phyloP scores from a whole-genome alignment of 2,797 vertebrate species.

The Salarias fasciatus region DNA sequence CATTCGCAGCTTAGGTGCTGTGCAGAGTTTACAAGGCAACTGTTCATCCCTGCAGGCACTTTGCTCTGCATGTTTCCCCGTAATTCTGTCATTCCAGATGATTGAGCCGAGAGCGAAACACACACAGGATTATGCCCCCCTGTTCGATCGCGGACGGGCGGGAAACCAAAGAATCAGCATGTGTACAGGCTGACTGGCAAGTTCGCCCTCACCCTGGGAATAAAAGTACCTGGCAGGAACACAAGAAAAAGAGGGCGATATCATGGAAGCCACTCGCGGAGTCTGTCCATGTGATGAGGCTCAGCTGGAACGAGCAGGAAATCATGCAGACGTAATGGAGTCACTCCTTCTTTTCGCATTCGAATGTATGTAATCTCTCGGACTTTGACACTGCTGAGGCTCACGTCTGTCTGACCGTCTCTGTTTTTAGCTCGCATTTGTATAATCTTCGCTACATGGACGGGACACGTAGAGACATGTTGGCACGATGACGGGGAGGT shows the following conservation, averaged over 20 bases:
- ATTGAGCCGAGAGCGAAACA: conserved; percentile 56
- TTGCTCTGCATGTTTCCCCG: conserved; percentile 21
- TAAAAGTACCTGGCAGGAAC: conserved; percentile 42
- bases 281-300: conserved; percentile 37
- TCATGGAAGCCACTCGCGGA: conserved; percentile 24
- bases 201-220: conserved; percentile 23
- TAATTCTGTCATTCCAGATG: conserved; percentile 60
- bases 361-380: conserved; percentile 21
- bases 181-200: conserved; percentile 38
- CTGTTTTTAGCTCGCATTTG: conserved; percentile 17
- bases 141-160: conserved; percentile 36
- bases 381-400: conserved; percentile 27
- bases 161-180: conserved; percentile 58
- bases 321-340: conserved; percentile 36
- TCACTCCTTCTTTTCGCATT: conserved; percentile 31
- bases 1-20: not conserved
- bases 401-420: conserved; percentile 17
- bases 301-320: conserved; percentile 19
- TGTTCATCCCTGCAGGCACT: conserved; percentile 32
- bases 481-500: not conserved
- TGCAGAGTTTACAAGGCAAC: conserved; percentile 3
- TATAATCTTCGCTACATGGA: conserved; percentile 27
- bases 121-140: conserved; percentile 30
- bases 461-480: conserved; percentile 1
- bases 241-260: conserved; percentile 34